These are phyloP conservation scores for Arion vulgaris DNA, from an alignment of 1,140 invertebrate species.

Conservation along the genomic window DNA sequence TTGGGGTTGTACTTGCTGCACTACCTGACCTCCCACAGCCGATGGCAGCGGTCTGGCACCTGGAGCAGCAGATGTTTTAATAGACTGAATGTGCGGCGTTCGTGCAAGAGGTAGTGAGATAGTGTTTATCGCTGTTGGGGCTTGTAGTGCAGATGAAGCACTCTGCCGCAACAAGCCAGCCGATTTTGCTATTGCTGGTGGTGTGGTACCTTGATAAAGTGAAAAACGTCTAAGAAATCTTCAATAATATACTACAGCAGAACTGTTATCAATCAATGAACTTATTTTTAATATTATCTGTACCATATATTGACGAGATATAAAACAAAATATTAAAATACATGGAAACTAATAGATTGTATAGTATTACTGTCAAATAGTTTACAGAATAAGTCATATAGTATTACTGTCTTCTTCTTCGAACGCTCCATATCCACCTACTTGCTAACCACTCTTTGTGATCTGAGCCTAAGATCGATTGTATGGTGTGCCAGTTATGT, in stretches of 20 bases:
- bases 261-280: neutral
- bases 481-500: no score
- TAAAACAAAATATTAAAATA: no score
- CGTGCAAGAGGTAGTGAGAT: neutral
- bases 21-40: neutral
- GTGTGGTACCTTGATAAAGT: neutral
- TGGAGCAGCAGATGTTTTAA: neutral
- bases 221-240: neutral
- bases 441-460: no score
- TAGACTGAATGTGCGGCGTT: neutral
- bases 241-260: neutral
- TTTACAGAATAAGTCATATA: no score
- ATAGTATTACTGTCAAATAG: no score
- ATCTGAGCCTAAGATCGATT: no score
- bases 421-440: no score
- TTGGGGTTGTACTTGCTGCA: neutral
- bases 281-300: neutral
- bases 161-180: neutral
- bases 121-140: neutral
- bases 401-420: no score
- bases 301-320: no score
- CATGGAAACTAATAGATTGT: no score
- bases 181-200: neutral
- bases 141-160: neutral
- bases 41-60: neutral